Evolutionary conservation across 2,797 vertebrate genomes (phyloP).

Genomic region (Rhynchonycteris naso): DNA sequence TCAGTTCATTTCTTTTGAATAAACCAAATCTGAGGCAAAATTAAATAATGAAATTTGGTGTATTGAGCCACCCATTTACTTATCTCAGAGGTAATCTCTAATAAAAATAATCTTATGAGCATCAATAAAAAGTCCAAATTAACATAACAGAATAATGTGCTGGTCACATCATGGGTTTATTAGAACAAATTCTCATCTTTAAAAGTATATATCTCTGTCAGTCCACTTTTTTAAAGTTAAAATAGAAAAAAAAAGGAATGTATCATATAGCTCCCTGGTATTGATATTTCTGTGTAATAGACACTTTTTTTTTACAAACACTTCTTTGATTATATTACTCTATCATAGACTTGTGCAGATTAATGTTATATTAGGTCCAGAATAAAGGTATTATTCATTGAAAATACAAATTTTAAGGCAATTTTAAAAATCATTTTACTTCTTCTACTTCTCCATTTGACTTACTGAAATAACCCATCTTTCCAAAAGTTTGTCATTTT

Average conservation of each 20-base stretch:
- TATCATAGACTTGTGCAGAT: not conserved
- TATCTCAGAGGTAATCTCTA: not conserved
- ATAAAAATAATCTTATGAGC: not conserved
- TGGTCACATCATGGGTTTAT: not conserved
- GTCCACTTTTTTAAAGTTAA: not conserved
- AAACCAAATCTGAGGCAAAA: not conserved
- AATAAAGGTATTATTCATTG: not conserved
- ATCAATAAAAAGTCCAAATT: not conserved
- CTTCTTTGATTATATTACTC: not conserved
- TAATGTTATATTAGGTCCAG: not conserved
- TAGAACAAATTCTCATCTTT: not conserved
- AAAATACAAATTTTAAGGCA: not conserved
- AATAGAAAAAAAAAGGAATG: not conserved
- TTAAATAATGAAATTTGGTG: not conserved
- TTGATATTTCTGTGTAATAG: not conserved
- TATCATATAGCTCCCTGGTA: not conserved
- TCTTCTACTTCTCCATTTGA: not conserved
- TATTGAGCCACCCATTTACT: not conserved
- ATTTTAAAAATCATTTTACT: constrained; percentile 30
- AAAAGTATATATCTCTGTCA: not conserved
- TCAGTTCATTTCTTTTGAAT: not conserved
- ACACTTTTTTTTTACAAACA: not conserved
- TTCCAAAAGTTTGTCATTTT: not conserved
- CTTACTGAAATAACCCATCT: not conserved
- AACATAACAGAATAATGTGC: not conserved